A percentile compares a stretch with the other conserved stretches of the same genome.
Conservation (phyloP, 2,888 invertebrate genomes). For the Melinopterus prodromus region DNA sequence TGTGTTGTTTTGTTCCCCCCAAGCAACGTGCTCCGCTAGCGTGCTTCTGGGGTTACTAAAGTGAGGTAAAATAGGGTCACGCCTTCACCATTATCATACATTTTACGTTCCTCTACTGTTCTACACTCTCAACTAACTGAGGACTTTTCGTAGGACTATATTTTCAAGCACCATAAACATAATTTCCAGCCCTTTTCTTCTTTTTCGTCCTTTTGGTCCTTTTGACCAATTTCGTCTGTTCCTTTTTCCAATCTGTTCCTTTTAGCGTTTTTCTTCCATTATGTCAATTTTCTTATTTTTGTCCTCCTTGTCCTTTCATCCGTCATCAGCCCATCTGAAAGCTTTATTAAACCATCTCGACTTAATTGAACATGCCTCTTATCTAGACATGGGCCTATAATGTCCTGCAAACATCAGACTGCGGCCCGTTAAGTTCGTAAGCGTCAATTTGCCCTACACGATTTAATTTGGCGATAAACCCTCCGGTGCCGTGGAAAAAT, state of each 20-base stretch:
- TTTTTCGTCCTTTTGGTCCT: too few relatives aligned
- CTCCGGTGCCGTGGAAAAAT: conserved; percentile 10
- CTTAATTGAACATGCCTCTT: not conserved
- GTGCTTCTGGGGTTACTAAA: not conserved
- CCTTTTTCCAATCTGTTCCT: too few relatives aligned
- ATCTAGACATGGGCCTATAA: not conserved
- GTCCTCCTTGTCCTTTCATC: too few relatives aligned
- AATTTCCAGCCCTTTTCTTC: too few relatives aligned
- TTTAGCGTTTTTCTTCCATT: too few relatives aligned
- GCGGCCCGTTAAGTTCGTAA: conserved; percentile 10
- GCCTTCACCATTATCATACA: not conserved
- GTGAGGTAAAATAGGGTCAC: not conserved
- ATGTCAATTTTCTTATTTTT: too few relatives aligned
- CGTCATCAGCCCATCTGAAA: not conserved
- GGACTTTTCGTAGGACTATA: too few relatives aligned
- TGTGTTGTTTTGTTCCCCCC: not conserved
- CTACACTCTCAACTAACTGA: too few relatives aligned
- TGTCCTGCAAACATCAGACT: conserved; percentile 5
- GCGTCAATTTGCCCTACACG: conserved; percentile 26
- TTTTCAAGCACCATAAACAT: too few relatives aligned
- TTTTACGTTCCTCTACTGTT: too few relatives aligned
- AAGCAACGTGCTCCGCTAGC: not conserved
- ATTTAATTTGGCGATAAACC: conserved; percentile 29
- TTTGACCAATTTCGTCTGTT: too few relatives aligned
- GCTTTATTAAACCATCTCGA: not conserved